These are phyloP conservation scores for Scaptomyza caliginosa DNA, from an alignment of 2,888 invertebrate genomes.

Conservation along the genomic window DNA sequence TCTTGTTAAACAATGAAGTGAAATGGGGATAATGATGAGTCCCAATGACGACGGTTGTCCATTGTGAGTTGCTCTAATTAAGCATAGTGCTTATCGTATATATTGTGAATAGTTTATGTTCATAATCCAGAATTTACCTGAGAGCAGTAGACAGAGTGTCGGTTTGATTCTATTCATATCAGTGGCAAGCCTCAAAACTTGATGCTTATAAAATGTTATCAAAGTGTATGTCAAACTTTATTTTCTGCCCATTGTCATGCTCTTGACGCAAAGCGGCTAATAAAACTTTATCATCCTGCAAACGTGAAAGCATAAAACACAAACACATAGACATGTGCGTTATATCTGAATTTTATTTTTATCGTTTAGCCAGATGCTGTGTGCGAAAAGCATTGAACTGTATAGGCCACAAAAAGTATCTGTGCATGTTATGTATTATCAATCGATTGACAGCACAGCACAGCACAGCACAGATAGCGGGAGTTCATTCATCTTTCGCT, in stretches of 20 bases:
- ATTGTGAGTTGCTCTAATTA: slow-evolving; percentile 32
- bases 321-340: background rate
- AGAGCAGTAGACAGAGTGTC: background rate
- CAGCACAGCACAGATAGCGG: background rate
- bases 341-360: slow-evolving; percentile 29
- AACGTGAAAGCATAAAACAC: slow-evolving; percentile 18
- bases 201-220: slow-evolving; percentile 69
- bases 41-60: background rate
- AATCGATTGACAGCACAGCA: slow-evolving; percentile 19
- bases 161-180: slow-evolving; percentile 31
- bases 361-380: slow-evolving; percentile 9
- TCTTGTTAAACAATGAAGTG: background rate
- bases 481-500: slow-evolving; percentile 28
- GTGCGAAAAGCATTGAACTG: background rate
- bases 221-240: slow-evolving; percentile 62
- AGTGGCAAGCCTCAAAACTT: slow-evolving; percentile 35
- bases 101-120: slow-evolving; percentile 1
- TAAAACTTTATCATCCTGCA: slow-evolving; percentile 38
- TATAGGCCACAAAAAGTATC: background rate
- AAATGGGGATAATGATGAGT: background rate
- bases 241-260: slow-evolving; percentile 37
- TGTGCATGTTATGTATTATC: slow-evolving; percentile 16
- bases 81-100: slow-evolving; percentile 10
- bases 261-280: slow-evolving; percentile 34
- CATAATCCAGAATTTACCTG: slow-evolving; percentile 28